phyloP scores from a whole-genome alignment of 2,113 vertebrate genomes.

The Campylorhamphus procurvoides region DNA sequence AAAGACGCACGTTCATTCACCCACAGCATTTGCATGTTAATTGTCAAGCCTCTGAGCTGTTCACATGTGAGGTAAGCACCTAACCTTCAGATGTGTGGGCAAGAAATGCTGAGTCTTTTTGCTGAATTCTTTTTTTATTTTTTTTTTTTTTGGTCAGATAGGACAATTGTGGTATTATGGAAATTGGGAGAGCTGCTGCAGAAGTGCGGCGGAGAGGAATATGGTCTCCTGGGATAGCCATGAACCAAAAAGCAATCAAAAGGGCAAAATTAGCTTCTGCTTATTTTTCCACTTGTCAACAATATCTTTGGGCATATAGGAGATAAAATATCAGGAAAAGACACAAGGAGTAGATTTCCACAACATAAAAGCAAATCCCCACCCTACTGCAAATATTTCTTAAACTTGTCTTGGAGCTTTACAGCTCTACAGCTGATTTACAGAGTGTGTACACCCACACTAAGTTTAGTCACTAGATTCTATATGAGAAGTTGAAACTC shows the following conservation, averaged over 20 bases:
- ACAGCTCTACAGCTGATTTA: neutral
- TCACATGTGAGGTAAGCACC: neutral
- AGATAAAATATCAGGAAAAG: neutral
- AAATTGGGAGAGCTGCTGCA: neutral
- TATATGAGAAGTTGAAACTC: neutral
- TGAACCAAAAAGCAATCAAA: neutral
- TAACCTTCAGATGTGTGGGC: neutral
- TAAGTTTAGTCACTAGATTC: neutral
- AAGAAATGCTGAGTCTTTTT: neutral
- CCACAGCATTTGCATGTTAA: conserved; percentile 15
- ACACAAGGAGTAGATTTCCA: neutral
- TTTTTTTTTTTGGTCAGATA: neutral
- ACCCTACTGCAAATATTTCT: conserved; percentile 24
- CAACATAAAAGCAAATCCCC: neutral
- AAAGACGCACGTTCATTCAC: conserved; percentile 25
- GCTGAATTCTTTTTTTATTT: neutral
- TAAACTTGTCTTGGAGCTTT: neutral
- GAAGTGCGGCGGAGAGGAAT: neutral
- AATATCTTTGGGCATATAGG: neutral
- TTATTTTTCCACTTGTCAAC: neutral
- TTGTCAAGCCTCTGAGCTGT: neutral
- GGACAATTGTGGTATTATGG: neutral
- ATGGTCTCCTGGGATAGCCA: neutral
- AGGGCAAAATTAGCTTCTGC: neutral
- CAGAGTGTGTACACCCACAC: neutral